Evolutionary conservation across 2,888 invertebrate species (phyloP).

Genomic region (Chymomyza fuscimana): DNA sequence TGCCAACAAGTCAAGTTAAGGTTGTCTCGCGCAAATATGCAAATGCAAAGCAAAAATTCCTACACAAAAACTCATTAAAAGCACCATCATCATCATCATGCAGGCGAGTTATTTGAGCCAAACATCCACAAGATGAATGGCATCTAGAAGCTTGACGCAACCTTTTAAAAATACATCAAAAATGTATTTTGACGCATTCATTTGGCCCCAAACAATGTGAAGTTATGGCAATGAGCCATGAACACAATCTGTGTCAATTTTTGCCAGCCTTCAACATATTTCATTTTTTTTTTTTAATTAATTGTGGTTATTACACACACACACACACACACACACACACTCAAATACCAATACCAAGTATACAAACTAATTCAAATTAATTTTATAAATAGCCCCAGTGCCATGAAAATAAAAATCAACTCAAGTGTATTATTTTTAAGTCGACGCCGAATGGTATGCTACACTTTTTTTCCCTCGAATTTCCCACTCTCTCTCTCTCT

Average conservation of each 20-base stretch:
- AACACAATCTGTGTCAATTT: not conserved
- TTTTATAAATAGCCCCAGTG: not conserved
- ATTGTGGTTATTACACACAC: not conserved
- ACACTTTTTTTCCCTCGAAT: conserved; percentile 11
- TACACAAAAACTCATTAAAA: conserved; percentile 53
- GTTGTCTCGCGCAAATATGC: conserved; percentile 9
- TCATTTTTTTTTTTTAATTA: not conserved
- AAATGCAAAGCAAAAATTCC: conserved; percentile 10
- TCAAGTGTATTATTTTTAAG: conserved; percentile 13
- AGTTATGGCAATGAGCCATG: conserved; percentile 17
- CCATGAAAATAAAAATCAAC: not conserved
- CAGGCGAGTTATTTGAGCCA: conserved; percentile 1
- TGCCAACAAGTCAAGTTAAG: conserved; percentile 40
- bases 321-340: not conserved
- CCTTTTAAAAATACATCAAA: conserved; percentile 19
- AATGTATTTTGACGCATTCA: conserved; percentile 1
- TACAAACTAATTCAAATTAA: not conserved
- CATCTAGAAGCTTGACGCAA: not conserved
- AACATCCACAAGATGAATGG: not conserved
- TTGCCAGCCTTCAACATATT: not conserved
- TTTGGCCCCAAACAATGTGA: conserved; percentile 10
- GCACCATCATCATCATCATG: not conserved
- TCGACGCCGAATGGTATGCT: conserved; percentile 22
- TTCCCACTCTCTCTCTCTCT: not conserved
- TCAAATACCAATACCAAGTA: not conserved